Percentiles rank a stretch among this genome's conserved stretches.
Conservation (phyloP, 2,888 invertebrate genomes). For the Fragum fragum region DNA sequence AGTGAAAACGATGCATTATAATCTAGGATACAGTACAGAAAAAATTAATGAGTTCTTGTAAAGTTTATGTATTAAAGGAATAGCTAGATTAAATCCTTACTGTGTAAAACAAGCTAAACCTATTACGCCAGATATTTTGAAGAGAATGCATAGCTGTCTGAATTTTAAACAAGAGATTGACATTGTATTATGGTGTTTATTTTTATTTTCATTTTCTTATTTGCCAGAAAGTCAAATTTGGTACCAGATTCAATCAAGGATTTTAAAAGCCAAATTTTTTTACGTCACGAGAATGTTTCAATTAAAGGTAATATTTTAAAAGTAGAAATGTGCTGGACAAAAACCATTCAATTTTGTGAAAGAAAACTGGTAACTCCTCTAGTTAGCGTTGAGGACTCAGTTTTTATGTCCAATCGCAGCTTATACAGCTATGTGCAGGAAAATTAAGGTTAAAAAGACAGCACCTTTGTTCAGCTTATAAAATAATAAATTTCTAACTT, state of each 20-base stretch:
- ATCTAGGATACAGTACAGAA: neutral
- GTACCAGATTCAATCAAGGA: neutral
- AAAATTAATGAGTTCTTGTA: neutral
- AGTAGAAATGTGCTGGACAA: neutral
- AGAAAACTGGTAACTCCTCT: conserved; percentile 2
- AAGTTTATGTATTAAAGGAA: neutral
- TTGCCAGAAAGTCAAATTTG: conserved; percentile 14
- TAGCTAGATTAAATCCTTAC: neutral
- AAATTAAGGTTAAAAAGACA: neutral
- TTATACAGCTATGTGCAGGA: neutral
- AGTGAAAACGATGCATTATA: neutral
- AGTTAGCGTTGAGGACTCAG: no score
- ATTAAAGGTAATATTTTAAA: neutral
- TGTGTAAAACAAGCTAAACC: neutral
- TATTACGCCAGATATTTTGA: neutral
- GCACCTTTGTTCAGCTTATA: neutral
- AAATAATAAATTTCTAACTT: neutral
- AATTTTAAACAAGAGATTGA: neutral
- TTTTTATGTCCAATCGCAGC: neutral
- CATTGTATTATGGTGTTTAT: neutral
- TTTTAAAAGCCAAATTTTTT: neutral
- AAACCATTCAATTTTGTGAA: conserved; percentile 4
- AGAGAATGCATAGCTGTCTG: neutral
- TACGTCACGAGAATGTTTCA: neutral
- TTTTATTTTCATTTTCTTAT: conserved; percentile 4